Conservation (phyloP, 2,888 invertebrate genomes). For the Lycaena phlaeas region DNA sequence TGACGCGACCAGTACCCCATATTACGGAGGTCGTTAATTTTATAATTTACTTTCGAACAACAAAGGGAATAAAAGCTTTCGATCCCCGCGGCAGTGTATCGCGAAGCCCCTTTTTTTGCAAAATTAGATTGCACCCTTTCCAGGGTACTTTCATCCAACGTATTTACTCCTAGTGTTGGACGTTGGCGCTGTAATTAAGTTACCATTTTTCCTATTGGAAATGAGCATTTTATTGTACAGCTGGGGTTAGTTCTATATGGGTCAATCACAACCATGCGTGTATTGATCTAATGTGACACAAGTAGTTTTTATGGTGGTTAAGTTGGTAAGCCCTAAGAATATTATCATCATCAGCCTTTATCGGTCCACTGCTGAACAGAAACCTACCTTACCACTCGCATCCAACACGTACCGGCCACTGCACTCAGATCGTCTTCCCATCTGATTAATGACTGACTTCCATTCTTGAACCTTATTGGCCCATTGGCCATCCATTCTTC, state of each 20-base stretch:
- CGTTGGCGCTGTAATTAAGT: conserved; percentile 37
- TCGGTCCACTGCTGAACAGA: too few species aligned
- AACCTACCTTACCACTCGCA: too few species aligned
- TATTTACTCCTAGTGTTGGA: conserved; percentile 31
- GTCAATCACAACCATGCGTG: neutral
- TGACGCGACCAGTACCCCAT: neutral
- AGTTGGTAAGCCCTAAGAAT: neutral
- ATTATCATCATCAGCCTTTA: too few species aligned
- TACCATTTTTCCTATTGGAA: conserved; percentile 25
- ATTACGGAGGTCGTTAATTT: conserved; percentile 14
- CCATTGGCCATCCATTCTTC: too few species aligned
- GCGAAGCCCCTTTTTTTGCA: conserved; percentile 31
- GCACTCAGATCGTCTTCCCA: too few species aligned
- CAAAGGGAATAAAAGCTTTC: neutral
- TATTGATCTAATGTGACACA: neutral
- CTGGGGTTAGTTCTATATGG: conserved; percentile 2
- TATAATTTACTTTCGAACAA: conserved; percentile 14
- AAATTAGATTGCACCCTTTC: conserved; percentile 60
- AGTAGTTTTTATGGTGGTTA: neutral
- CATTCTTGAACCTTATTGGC: too few species aligned
- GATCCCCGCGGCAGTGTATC: conserved; percentile 12
- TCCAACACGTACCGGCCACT: too few species aligned
- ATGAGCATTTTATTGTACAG: conserved; percentile 11
- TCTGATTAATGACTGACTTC: too few species aligned
- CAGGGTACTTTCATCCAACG: conserved; percentile 24